Percentiles rank a stretch among this genome's conserved stretches.
These are phyloP conservation scores for Pyrocephalus nanus DNA, from an alignment of 2,797 vertebrate genomes.

Conservation along the genomic window DNA sequence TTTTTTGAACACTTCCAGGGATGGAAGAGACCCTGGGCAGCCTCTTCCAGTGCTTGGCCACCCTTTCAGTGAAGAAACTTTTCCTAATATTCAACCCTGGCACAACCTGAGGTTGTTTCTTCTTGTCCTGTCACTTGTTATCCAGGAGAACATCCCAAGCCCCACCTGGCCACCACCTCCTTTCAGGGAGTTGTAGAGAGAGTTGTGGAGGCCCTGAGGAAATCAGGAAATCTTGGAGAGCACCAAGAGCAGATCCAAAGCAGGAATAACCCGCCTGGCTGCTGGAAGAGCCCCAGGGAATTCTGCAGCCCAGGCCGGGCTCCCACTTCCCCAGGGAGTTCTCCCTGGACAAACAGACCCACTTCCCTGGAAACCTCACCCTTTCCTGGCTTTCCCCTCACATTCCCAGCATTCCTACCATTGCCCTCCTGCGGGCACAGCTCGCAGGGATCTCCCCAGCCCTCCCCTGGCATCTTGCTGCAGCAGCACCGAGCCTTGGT, in stretches of 20 bases:
- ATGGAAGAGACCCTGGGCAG: neutral
- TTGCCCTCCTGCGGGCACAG: constrained; percentile 87
- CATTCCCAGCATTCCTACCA: constrained; percentile 69
- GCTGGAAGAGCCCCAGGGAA: neutral
- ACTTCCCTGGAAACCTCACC: neutral
- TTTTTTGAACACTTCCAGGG: neutral
- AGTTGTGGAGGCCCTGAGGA: neutral
- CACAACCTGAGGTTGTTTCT: neutral
- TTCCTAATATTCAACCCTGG: neutral
- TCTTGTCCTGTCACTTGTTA: neutral
- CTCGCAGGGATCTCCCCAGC: constrained; percentile 96
- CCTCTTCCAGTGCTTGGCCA: neutral
- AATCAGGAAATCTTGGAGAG: neutral
- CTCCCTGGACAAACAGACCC: neutral
- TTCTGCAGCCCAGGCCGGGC: neutral
- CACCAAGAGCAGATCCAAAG: neutral
- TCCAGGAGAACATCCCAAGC: neutral
- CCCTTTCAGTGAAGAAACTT: neutral
- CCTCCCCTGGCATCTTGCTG: constrained; percentile 91
- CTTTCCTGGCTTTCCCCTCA: neutral
- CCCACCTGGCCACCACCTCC: neutral
- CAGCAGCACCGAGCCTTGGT: constrained; percentile 95
- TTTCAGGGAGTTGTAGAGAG: neutral
- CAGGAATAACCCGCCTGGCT: neutral
- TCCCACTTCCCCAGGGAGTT: neutral